phyloP scores from a whole-genome alignment of 30 jellyfish, hydroid and myxozoan species.

The Turritopsis rubra region DNA sequence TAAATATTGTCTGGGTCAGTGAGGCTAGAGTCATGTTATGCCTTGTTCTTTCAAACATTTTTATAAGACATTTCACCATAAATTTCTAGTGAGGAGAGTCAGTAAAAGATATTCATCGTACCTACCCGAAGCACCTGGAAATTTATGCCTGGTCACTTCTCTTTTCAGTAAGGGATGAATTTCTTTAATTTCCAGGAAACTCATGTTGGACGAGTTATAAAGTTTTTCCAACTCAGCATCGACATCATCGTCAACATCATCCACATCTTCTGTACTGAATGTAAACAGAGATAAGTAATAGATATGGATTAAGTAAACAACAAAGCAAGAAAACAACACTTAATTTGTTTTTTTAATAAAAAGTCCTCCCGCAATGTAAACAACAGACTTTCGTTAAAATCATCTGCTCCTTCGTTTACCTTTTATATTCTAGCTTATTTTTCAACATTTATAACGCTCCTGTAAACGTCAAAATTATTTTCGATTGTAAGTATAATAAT shows the following conservation, averaged over 20 bases:
- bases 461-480: too few species aligned
- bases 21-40: too few species aligned
- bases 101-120: too few species aligned
- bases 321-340: background rate
- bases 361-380: too few species aligned
- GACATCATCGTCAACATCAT: background rate
- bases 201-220: constrained; percentile 19
- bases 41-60: too few species aligned
- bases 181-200: constrained; percentile 27
- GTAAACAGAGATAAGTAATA: background rate
- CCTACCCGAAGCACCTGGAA: constrained; percentile 18
- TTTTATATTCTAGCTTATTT: background rate
- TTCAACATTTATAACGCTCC: too few species aligned
- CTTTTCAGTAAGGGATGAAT: constrained; percentile 25
- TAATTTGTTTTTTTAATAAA: background rate
- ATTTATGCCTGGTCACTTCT: constrained; percentile 35
- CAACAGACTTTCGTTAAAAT: background rate
- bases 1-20: too few species aligned
- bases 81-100: too few species aligned
- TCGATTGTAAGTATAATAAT: too few species aligned
- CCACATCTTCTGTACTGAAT: constrained; percentile 10
- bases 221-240: background rate
- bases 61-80: too few species aligned
- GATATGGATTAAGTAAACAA: background rate
- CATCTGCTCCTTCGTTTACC: background rate